Percentiles rank a stretch among this genome's conserved stretches.
These are phyloP conservation scores for Microvelia longipes DNA, from an alignment of 1,140 invertebrate species.

Conservation along the genomic window DNA sequence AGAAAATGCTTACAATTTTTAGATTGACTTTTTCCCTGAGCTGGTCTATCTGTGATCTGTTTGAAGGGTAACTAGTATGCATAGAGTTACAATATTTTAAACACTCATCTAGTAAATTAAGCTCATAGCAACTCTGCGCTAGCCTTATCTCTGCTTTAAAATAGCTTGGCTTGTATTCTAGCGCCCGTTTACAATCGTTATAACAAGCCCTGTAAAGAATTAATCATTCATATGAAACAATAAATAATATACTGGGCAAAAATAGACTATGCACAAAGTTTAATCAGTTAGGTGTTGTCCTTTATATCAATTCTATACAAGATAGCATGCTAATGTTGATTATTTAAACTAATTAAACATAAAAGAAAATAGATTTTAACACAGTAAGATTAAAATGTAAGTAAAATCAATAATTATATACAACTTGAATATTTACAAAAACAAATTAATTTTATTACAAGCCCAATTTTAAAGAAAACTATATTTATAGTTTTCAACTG, in stretches of 20 bases:
- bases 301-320: too few relatives aligned
- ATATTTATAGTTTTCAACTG: too few relatives aligned
- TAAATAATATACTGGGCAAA: constrained; percentile 4
- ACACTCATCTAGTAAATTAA: constrained; percentile 54
- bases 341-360: too few relatives aligned
- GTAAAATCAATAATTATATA: too few relatives aligned
- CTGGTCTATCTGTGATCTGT: constrained; percentile 38
- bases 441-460: too few relatives aligned
- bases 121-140: constrained; percentile 50
- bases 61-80: constrained; percentile 37
- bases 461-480: too few relatives aligned
- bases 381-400: too few relatives aligned
- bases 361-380: too few relatives aligned
- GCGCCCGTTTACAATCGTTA: constrained; percentile 55
- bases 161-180: constrained; percentile 62
- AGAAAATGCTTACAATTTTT: not conserved
- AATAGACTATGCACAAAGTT: not conserved
- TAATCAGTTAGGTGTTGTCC: too few relatives aligned
- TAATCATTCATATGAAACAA: constrained; percentile 19
- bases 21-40: not conserved
- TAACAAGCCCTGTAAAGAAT: constrained; percentile 47
- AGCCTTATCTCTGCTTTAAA: constrained; percentile 61
- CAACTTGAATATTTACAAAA: too few relatives aligned
- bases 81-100: constrained; percentile 56
- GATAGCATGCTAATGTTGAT: too few relatives aligned